A percentile compares a stretch with the other conserved stretches of the same genome.
These are phyloP conservation scores for Eupristina koningsbergeri DNA, from an alignment of 1,140 invertebrate genomes.

Conservation along the genomic window DNA sequence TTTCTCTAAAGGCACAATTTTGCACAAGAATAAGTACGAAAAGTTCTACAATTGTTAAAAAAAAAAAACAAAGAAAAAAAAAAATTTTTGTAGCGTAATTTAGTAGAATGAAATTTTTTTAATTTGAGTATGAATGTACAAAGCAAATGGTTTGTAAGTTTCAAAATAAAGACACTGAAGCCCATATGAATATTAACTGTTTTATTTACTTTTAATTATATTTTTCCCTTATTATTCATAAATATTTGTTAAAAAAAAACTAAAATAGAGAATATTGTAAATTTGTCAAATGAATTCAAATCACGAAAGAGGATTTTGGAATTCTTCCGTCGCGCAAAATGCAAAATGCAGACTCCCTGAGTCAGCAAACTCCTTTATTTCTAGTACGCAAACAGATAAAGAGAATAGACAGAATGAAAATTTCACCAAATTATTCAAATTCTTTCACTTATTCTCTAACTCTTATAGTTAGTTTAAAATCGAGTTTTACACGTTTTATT, in stretches of 20 bases:
- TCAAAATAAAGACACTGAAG: too few species aligned
- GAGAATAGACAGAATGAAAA: conserved; percentile 26
- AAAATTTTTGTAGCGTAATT: too few species aligned
- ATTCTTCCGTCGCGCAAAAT: not conserved
- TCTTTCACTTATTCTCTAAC: not conserved
- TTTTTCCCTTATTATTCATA: not conserved
- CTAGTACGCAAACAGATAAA: not conserved
- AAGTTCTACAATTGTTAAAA: too few species aligned
- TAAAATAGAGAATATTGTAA: not conserved
- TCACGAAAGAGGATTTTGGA: conserved; percentile 1
- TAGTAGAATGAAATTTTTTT: too few species aligned
- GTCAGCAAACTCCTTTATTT: not conserved
- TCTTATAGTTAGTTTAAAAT: not conserved
- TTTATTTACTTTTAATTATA: not conserved
- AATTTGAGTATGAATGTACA: too few species aligned
- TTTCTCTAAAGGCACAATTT: too few species aligned
- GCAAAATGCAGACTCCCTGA: too few species aligned
- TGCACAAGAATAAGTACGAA: too few species aligned
- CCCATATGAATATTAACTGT: not conserved
- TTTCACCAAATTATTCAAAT: conserved; percentile 40
- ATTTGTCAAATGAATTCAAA: conserved; percentile 41
- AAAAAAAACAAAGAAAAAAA: too few species aligned
- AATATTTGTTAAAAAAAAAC: not conserved
- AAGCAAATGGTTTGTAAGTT: not conserved
- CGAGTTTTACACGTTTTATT: too few species aligned